Percentiles rank a stretch among this genome's conserved stretches.
phyloP scores from a whole-genome alignment of 2,888 invertebrate species.

The Mystacides longicornis region DNA sequence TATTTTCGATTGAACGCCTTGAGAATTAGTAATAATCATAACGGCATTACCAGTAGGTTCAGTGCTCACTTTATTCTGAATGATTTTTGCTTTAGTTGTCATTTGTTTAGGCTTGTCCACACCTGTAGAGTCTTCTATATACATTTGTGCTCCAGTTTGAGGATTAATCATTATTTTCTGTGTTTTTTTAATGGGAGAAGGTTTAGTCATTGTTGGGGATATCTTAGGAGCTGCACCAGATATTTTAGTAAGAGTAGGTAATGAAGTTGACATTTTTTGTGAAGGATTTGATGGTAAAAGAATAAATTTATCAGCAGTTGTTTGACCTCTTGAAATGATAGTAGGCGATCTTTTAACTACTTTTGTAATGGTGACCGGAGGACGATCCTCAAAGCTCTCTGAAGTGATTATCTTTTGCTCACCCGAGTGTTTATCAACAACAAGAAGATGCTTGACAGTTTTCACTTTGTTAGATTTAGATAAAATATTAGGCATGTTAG shows the following conservation, averaged over 20 bases:
- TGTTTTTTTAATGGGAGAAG: slow-evolving; percentile 30
- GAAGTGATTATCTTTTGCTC: slow-evolving; percentile 44
- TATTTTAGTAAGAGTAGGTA: background rate
- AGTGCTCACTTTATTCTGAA: slow-evolving; percentile 20
- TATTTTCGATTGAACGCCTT: slow-evolving; percentile 53
- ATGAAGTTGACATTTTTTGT: background rate
- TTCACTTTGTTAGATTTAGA: slow-evolving; percentile 45
- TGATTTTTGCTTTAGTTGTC: slow-evolving; percentile 30
- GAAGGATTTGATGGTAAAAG: slow-evolving; percentile 33
- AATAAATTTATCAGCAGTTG: slow-evolving; percentile 40
- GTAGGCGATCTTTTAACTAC: slow-evolving; percentile 10
- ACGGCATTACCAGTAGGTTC: slow-evolving; percentile 44
- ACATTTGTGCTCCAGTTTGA: slow-evolving; percentile 43
- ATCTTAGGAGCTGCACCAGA: background rate
- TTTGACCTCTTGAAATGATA: slow-evolving; percentile 24
- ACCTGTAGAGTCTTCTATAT: slow-evolving; percentile 28
- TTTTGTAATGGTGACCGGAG: background rate
- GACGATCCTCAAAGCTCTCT: slow-evolving; percentile 6
- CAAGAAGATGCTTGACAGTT: slow-evolving; percentile 41
- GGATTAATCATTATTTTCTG: slow-evolving; percentile 47
- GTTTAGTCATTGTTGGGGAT: background rate
- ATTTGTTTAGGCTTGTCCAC: slow-evolving; percentile 37
- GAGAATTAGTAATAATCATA: slow-evolving; percentile 57
- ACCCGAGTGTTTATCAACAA: slow-evolving; percentile 44
- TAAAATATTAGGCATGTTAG: slow-evolving; percentile 44